A percentile compares a stretch with the other conserved stretches of the same genome.
phyloP scores from a whole-genome alignment of 2,888 invertebrate genomes.

The Unio delphinus region DNA sequence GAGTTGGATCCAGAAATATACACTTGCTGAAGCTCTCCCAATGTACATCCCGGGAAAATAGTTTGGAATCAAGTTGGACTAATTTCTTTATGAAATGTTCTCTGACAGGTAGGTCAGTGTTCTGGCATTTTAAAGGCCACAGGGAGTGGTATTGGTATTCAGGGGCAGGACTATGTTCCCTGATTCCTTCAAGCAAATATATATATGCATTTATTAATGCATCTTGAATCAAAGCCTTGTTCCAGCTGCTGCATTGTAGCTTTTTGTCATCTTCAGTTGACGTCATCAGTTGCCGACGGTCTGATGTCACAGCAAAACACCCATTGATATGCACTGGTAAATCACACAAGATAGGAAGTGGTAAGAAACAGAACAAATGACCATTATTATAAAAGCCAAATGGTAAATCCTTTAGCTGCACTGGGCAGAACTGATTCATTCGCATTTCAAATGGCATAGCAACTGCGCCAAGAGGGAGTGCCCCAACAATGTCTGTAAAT shows the following conservation, averaged over 20 bases:
- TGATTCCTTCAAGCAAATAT: slow-evolving; percentile 8
- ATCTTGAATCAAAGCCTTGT: slow-evolving; percentile 15
- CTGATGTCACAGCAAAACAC: slow-evolving; percentile 56
- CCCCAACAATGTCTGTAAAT: slow-evolving; percentile 14
- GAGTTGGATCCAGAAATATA: slow-evolving; percentile 11
- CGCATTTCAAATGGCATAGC: slow-evolving; percentile 11
- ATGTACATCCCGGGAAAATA: slow-evolving; percentile 6
- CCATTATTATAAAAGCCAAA: slow-evolving; percentile 31
- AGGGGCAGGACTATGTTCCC: neutral
- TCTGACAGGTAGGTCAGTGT: slow-evolving; percentile 2
- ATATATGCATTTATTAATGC: slow-evolving; percentile 19
- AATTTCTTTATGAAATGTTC: slow-evolving; percentile 9
- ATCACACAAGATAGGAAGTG: slow-evolving; percentile 48
- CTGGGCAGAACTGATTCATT: slow-evolving; percentile 6
- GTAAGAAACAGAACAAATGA: slow-evolving; percentile 41
- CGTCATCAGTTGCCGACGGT: slow-evolving; percentile 45
- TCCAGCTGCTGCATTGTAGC: slow-evolving; percentile 13
- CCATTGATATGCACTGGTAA: slow-evolving; percentile 62
- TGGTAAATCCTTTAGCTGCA: slow-evolving; percentile 11
- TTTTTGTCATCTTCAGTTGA: slow-evolving; percentile 51
- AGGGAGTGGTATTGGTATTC: slow-evolving; percentile 9
- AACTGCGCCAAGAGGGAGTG: slow-evolving; percentile 27
- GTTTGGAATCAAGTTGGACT: neutral
- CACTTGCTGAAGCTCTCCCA: slow-evolving; percentile 5
- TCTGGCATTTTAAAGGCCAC: slow-evolving; percentile 5